A percentile compares a stretch with the other conserved stretches of the same genome.
These are phyloP conservation scores for Belgica antarctica DNA, from an alignment of 2,888 invertebrate species.

Conservation along the genomic window DNA sequence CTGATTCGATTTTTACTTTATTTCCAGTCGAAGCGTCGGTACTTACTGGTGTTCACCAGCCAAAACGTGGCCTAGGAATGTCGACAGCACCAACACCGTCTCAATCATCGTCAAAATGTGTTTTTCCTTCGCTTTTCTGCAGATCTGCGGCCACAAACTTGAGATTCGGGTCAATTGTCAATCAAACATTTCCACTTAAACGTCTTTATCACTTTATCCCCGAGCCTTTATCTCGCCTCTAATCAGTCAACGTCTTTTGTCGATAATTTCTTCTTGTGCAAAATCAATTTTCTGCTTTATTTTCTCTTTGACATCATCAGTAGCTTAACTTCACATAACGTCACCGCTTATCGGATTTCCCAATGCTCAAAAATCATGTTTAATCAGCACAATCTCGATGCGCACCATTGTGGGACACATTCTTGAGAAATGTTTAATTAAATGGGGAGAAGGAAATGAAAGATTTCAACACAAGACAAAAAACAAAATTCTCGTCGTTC, in stretches of 20 bases:
- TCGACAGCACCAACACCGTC: conserved; percentile 49
- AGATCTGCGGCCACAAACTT: background rate
- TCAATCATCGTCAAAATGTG: background rate
- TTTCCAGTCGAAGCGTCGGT: too few species aligned
- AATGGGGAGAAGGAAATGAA: background rate
- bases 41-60: conserved; percentile 55
- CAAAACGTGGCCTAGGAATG: conserved; percentile 51
- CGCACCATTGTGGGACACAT: background rate
- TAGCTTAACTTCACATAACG: too few species aligned
- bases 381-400: conserved; percentile 12
- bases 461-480: background rate
- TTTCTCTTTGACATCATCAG: background rate
- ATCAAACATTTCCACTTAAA: too few species aligned
- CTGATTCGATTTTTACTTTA: background rate
- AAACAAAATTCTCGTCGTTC: background rate
- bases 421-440: background rate
- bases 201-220: background rate
- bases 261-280: background rate
- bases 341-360: background rate
- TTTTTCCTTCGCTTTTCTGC: background rate
- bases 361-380: background rate
- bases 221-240: too few species aligned
- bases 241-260: background rate
- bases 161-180: conserved; percentile 4
- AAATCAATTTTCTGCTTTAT: background rate